These are phyloP conservation scores for Drosophila mettleri DNA, from an alignment of 2,888 invertebrate species.

Conservation along the genomic window DNA sequence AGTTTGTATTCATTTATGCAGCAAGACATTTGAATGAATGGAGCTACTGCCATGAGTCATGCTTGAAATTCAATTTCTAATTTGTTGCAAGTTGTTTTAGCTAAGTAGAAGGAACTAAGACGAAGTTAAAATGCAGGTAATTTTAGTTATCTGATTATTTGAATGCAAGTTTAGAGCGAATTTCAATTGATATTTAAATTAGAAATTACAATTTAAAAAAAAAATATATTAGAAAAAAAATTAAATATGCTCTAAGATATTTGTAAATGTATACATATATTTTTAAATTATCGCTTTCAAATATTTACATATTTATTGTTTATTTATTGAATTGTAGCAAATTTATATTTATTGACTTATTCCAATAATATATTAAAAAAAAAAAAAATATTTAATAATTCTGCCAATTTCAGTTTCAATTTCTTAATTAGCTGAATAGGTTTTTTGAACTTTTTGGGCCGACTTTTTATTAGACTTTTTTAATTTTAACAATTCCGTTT, in stretches of 20 bases:
- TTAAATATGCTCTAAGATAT: no score
- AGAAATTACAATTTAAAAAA: no score
- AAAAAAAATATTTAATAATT: no score
- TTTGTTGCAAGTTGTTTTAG: neutral
- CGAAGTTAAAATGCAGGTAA: neutral
- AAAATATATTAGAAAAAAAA: no score
- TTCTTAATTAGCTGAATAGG: neutral
- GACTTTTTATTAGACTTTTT: neutral
- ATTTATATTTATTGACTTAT: no score
- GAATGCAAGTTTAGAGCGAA: neutral
- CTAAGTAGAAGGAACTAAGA: neutral
- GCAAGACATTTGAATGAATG: conserved; percentile 45
- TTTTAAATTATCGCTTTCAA: no score
- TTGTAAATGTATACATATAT: no score
- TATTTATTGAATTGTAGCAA: no score
- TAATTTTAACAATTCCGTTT: neutral
- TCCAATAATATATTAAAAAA: no score
- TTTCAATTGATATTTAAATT: neutral
- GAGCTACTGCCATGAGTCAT: conserved; percentile 53
- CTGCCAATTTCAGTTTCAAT: neutral
- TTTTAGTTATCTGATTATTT: neutral
- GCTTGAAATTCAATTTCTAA: conserved; percentile 2
- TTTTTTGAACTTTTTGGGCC: neutral
- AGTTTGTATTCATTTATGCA: conserved; percentile 31
- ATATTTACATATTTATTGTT: no score